Base-by-base conservation (phyloP, 2,888 invertebrate genomes). In the Ypsolopha scabrella region DNA sequence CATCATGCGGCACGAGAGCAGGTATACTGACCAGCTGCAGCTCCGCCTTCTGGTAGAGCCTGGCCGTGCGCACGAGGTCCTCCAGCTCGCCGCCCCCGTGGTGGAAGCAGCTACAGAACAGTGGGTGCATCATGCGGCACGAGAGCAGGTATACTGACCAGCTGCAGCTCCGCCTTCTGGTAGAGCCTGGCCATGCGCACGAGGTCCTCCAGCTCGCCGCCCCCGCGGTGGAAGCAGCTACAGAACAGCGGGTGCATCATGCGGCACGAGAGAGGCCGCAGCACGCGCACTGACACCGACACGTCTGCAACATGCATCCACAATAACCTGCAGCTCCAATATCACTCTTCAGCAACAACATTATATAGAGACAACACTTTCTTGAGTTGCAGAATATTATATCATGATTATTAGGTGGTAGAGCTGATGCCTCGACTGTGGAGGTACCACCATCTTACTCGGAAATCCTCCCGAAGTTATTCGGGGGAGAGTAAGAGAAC, bases 71-170 rank as follows among this genome's bases (percentile, higher is more conserved):
- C 56, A 89, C 90, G 41, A 92, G 24, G 24, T 24, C 24, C 4
- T 24, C 24, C 24, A 24, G 24, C 24, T 24, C 24, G 4, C 24
- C 81, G 34, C 88, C 88, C 53, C 81, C 83, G 53, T 74, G 86
- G 73, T 93, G 92, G 81, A 92, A 91, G 72, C 93, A 93, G 50
- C 90, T 86, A 68, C 93, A 93, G 79, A 92, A 93, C 60, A 93
- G 75, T 54, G 90, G 82, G 70, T 93, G 92, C 72, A 93, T 87
- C 63, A 92, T 78, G n/a, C 89, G 88, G 62, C 93, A 93, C 89
- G 91, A 24, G 24, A 24, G 24, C n/a, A n/a, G n/a, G n/a, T 24
- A 24, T 24, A 62, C 89, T 82, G 65, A 93, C 90, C 68, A 93
- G 73, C 59, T 85, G 68, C 59, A 87, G 82, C 66, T 91, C 91